phyloP scores from a whole-genome alignment of 2,113 vertebrate species.

The Mus musculus region DNA sequence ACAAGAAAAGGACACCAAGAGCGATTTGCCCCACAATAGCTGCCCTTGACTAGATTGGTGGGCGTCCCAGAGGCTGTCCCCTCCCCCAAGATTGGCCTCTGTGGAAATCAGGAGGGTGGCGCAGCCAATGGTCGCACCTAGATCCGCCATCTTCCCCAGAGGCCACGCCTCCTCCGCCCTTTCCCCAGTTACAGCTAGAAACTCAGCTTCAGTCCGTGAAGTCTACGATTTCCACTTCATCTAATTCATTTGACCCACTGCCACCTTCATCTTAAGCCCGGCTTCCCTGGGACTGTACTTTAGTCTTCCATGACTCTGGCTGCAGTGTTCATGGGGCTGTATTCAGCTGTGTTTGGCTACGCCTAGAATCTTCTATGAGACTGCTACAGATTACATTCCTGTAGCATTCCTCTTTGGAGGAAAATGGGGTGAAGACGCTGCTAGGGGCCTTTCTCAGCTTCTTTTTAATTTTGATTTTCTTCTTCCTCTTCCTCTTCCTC shows the following conservation, averaged over 20 bases:
- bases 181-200: neutral
- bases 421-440: neutral
- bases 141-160: neutral
- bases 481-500: no score
- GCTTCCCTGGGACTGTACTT: neutral
- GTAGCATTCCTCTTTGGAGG: neutral
- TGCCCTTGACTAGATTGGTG: neutral
- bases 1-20: neutral
- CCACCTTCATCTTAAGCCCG: neutral
- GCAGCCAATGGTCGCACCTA: neutral
- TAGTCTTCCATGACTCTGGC: neutral
- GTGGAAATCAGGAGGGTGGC: neutral
- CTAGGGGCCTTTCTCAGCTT: neutral
- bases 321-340: neutral
- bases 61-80: neutral
- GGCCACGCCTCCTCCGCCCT: neutral
- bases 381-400: neutral
- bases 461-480: neutral
- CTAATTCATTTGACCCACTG: neutral
- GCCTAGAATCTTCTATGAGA: neutral
- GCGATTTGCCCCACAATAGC: neutral
- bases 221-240: neutral
- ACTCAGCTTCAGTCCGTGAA: neutral
- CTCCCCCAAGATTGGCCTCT: neutral
- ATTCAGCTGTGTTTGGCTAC: neutral